Evolutionary conservation across 2,888 invertebrate species (phyloP).

Genomic region (Odontomyia ornata): DNA sequence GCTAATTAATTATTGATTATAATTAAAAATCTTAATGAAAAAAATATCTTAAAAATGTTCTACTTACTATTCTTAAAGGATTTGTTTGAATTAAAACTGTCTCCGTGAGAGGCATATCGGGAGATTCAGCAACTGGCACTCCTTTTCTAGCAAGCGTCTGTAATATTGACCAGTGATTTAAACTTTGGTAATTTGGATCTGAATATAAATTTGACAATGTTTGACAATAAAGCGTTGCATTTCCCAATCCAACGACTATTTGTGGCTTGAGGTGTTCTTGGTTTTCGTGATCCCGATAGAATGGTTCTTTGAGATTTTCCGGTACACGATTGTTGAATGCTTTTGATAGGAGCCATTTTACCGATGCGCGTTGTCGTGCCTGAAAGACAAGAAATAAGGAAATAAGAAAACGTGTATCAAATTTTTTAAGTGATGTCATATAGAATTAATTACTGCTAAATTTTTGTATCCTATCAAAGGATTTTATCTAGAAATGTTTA

Average conservation of each 20-base stretch:
- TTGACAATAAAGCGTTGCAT: constrained; percentile 93
- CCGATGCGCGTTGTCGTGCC: constrained; percentile 95
- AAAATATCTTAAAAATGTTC: no score
- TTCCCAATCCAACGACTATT: constrained; percentile 89
- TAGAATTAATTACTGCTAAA: not conserved
- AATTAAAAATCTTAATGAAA: no score
- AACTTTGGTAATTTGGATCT: constrained; percentile 94
- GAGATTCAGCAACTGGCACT: constrained; percentile 82
- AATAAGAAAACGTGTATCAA: constrained; percentile 2
- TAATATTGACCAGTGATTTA: constrained; percentile 94
- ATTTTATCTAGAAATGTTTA: not conserved
- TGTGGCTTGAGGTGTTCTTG: constrained; percentile 92
- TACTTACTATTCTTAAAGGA: constrained; percentile 88
- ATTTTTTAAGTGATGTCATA: not conserved
- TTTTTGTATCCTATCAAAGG: no score
- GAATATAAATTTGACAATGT: constrained; percentile 95
- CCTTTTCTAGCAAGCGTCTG: constrained; percentile 93
- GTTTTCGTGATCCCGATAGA: constrained; percentile 95
- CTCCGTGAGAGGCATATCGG: constrained; percentile 91
- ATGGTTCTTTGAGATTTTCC: constrained; percentile 90
- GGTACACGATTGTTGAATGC: constrained; percentile 95
- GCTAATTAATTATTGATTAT: no score
- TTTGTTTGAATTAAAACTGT: constrained; percentile 95
- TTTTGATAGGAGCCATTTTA: constrained; percentile 96
- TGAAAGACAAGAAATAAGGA: constrained; percentile 66